Base-by-base conservation (phyloP, 2,113 vertebrate genomes). In the Anser cygnoides region DNA sequence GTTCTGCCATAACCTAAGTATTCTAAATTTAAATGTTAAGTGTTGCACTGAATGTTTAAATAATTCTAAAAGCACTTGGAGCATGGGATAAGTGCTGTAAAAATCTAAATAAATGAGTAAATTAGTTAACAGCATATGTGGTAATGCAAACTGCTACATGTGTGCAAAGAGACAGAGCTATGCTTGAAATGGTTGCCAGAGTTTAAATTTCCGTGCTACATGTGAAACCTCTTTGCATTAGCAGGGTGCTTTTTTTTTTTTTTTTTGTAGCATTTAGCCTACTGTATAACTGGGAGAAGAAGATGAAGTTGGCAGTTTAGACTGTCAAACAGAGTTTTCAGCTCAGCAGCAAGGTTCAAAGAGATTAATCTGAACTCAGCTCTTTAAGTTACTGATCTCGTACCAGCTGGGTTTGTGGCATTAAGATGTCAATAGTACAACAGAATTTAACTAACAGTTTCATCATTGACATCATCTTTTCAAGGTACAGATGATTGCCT, bases 341-440 rank as follows among this genome's bases (percentile, higher is more conserved):
- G 67, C 88, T 93, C 74, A 87, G 92, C 91, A 76, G n/a, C 23
- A 78, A 72, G 67, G 41, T 94, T 96, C 95, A 90, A 75, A 55
- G 88, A 92, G 93, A 96, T 94, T 90, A 87, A 93, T 91, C 82
- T 84, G 76, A 91, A 90, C 86, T 93, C 6, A 1, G 41, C 74
- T 96, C 84, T 94, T 93, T 96, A 86, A 6, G 35, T 95, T 81
- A 83, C 87, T 91, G 88, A 94, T 95, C 85, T 96, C 76, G 0
- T 89, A 95, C 87, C 89, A 95, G 95, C 91, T 91, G 94, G 86
- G 92, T 95, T 79, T 90, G 85, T 90, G 89, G 87, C 80, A 92
- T 93, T 93, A 92, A 94, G 95, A 97, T 95, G 96, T 97, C 97
- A 97, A 97, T 97, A 97, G 89, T 93, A 97, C 95, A 96, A 93